Conservation (phyloP, 2,113 vertebrate genomes). For the Gila orcuttii region DNA sequence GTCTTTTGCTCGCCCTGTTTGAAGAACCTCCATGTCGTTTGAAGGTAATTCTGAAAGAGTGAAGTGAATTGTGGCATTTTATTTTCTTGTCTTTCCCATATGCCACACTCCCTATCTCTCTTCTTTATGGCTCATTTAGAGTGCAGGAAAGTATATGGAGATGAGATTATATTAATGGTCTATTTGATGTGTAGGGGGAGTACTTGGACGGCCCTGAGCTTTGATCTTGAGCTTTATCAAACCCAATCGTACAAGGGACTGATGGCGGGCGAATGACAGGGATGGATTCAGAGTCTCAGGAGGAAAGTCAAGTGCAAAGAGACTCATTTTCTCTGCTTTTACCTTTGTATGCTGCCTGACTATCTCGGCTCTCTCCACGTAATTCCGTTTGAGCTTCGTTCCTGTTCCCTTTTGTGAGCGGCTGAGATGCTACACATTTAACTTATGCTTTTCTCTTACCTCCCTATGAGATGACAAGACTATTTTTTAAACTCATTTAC, state of each 20-base stretch:
- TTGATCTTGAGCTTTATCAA: conserved; percentile 71
- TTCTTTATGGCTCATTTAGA: conserved; percentile 70
- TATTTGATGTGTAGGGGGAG: conserved; percentile 76
- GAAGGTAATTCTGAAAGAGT: conserved; percentile 63
- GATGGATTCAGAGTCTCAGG: conserved; percentile 31
- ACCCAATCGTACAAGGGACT: conserved; percentile 31
- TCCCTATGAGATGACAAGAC: conserved; percentile 16
- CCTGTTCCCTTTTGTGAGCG: conserved; percentile 37
- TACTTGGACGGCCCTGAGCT: conserved; percentile 63
- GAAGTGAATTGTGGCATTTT: conserved; percentile 48
- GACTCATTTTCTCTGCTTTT: conserved; percentile 46
- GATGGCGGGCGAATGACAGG: conserved; percentile 30
- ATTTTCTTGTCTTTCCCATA: background rate
- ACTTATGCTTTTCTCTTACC: background rate
- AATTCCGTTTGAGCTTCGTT: conserved; percentile 45
- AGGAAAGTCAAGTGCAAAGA: conserved; percentile 56
- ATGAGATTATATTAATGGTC: conserved; percentile 69
- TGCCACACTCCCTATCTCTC: conserved; percentile 55
- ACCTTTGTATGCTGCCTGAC: conserved; percentile 32
- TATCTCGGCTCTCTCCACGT: conserved; percentile 22
- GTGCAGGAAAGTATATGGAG: conserved; percentile 67
- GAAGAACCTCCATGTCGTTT: conserved; percentile 66
- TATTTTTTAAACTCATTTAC: background rate
- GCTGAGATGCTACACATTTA: conserved; percentile 37
- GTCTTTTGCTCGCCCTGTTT: conserved; percentile 53